Evolutionary conservation across 1,140 invertebrate genomes (phyloP).

Genomic region (Cardiocondyla obscurior): DNA sequence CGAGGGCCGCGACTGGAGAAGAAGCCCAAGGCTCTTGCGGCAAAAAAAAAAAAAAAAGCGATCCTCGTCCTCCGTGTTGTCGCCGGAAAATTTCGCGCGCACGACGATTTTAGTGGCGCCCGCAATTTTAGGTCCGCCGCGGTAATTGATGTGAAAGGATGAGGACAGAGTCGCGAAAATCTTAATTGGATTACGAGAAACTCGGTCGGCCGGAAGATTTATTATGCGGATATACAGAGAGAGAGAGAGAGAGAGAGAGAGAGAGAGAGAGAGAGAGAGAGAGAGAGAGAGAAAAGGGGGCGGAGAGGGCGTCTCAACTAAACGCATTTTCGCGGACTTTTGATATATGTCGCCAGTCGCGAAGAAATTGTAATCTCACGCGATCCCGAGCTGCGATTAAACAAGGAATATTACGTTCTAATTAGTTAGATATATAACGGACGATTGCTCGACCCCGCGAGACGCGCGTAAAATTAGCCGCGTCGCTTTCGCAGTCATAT

Average conservation of each 20-base stretch:
- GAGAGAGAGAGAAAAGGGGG: background rate
- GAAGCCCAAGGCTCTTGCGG: slow-evolving; percentile 32
- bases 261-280: slow-evolving; percentile 1
- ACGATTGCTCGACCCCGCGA: background rate
- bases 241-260: background rate
- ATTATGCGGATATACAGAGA: slow-evolving; percentile 12
- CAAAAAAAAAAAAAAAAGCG: too few species aligned
- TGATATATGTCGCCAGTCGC: background rate
- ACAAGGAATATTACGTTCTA: slow-evolving; percentile 11
- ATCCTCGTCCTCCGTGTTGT: slow-evolving; percentile 5
- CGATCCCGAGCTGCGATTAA: slow-evolving; percentile 5
- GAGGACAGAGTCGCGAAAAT: slow-evolving; percentile 49
- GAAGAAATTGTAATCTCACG: slow-evolving; percentile 4
- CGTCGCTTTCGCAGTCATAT: too few species aligned
- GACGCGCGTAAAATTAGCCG: background rate
- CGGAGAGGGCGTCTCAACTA: background rate
- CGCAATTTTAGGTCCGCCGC: slow-evolving; percentile 27
- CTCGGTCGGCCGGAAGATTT: slow-evolving; percentile 38
- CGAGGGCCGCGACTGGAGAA: slow-evolving; percentile 9
- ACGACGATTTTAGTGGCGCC: background rate
- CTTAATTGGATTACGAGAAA: slow-evolving; percentile 59
- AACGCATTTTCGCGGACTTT: slow-evolving; percentile 4
- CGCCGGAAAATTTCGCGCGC: background rate
- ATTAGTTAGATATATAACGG: background rate
- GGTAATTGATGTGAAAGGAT: slow-evolving; percentile 52